phyloP scores from a whole-genome alignment of 1,140 invertebrate species.

The Drosophila novamexicana region DNA sequence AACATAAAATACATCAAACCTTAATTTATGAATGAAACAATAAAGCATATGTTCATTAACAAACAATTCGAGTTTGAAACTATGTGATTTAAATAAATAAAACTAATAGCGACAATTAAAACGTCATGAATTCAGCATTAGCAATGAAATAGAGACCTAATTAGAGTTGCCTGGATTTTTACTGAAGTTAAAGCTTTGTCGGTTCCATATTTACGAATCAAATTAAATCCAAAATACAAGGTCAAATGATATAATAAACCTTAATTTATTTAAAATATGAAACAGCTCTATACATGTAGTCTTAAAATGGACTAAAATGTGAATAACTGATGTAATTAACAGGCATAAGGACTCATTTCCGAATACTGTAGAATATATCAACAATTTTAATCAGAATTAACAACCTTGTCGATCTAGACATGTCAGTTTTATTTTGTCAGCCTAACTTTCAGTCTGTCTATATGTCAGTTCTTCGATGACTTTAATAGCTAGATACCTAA shows the following conservation, averaged over 20 bases:
- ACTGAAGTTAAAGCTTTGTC: background rate
- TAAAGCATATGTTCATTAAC: background rate
- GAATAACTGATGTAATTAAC: too few relatives aligned
- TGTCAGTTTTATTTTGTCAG: background rate
- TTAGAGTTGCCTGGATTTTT: background rate
- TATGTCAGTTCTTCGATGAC: too few relatives aligned
- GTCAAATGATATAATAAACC: too few relatives aligned
- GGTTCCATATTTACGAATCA: too few relatives aligned
- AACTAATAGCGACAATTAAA: constrained; percentile 57
- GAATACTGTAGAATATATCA: too few relatives aligned
- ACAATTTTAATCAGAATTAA: too few relatives aligned
- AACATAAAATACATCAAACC: background rate
- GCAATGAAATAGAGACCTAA: background rate
- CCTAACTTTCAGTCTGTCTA: background rate
- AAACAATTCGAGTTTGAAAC: background rate
- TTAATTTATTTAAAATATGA: too few relatives aligned
- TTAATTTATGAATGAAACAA: background rate
- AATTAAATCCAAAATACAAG: too few relatives aligned
- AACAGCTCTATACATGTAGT: too few relatives aligned
- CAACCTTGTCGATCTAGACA: background rate
- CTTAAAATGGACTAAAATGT: too few relatives aligned
- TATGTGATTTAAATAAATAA: constrained; percentile 1
- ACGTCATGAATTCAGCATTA: constrained; percentile 9
- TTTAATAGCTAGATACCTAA: too few relatives aligned
- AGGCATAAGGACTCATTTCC: too few relatives aligned